Conservation (phyloP, 2,797 vertebrate genomes). For the Harpagifer antarcticus region DNA sequence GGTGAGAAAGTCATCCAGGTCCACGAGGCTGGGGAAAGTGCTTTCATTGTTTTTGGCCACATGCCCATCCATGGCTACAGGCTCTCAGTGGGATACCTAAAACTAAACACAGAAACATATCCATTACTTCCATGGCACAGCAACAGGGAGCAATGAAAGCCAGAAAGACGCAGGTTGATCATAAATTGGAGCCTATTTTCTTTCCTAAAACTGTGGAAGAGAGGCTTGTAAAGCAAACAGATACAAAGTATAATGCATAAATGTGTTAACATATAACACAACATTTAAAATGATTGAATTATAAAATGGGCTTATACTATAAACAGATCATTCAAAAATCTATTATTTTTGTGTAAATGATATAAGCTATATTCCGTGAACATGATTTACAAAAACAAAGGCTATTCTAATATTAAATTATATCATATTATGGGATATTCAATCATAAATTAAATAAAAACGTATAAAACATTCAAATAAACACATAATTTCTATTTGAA, state of each 20-base stretch:
- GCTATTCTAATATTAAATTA: not conserved
- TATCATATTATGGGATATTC: not conserved
- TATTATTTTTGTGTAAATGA: not conserved
- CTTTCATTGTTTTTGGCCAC: conserved; percentile 90
- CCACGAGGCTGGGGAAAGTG: conserved; percentile 90
- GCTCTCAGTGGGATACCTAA: conserved; percentile 59
- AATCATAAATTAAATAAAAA: not conserved
- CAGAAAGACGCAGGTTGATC: not conserved
- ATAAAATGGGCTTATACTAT: not conserved
- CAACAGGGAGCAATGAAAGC: not conserved
- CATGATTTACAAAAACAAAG: not conserved
- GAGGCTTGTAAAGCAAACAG: not conserved
- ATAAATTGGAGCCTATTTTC: too few species aligned
- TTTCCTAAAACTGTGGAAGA: not conserved
- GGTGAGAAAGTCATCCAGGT: conserved; percentile 92
- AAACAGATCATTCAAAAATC: not conserved
- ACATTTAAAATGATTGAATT: not conserved
- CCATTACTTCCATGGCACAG: not conserved
- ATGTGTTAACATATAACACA: not conserved
- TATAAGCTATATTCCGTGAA: not conserved
- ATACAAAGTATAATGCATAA: not conserved
- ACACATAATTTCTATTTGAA: not conserved
- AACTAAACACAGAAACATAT: conserved; percentile 49
- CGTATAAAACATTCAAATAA: not conserved
- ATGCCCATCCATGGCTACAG: conserved; percentile 91